Conservation (phyloP, 1,140 invertebrate genomes). For the Bursaphelenchus mucronatus region DNA sequence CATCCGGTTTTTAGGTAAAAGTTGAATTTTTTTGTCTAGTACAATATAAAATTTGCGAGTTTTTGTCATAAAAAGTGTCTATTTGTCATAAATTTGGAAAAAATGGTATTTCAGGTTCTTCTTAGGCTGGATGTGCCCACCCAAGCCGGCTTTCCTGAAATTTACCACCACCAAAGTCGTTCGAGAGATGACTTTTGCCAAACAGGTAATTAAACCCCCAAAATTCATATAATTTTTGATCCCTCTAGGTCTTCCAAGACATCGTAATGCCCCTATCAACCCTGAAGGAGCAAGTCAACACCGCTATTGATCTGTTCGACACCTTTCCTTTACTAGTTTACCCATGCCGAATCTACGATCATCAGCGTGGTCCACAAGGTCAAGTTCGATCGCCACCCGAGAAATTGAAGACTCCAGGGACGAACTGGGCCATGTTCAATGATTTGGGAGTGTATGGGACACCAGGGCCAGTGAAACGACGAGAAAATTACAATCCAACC, state of each 20-base stretch:
- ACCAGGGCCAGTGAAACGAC: conserved; percentile 64
- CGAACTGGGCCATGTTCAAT: conserved; percentile 66
- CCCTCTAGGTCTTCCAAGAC: conserved; percentile 66
- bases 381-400: conserved; percentile 60
- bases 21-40: conserved; percentile 62
- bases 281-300: conserved; percentile 63
- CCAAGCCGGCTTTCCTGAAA: conserved; percentile 76
- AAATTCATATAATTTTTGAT: conserved; percentile 14
- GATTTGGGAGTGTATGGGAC: conserved; percentile 67
- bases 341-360: conserved; percentile 66
- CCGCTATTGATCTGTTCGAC: conserved; percentile 64
- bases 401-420: conserved; percentile 64
- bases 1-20: conserved; percentile 69
- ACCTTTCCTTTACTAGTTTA: conserved; percentile 66
- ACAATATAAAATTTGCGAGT: background rate
- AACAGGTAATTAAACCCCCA: conserved; percentile 58
- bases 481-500: conserved; percentile 65
- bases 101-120: conserved; percentile 66
- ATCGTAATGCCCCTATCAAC: conserved; percentile 65
- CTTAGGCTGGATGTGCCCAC: conserved; percentile 76
- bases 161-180: conserved; percentile 67
- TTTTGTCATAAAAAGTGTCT: background rate
- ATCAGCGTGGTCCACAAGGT: conserved; percentile 60
- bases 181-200: conserved; percentile 66
- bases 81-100: conserved; percentile 41